Evolutionary conservation across 1,140 invertebrate species (phyloP).

Genomic region (Ceratina australensis): DNA sequence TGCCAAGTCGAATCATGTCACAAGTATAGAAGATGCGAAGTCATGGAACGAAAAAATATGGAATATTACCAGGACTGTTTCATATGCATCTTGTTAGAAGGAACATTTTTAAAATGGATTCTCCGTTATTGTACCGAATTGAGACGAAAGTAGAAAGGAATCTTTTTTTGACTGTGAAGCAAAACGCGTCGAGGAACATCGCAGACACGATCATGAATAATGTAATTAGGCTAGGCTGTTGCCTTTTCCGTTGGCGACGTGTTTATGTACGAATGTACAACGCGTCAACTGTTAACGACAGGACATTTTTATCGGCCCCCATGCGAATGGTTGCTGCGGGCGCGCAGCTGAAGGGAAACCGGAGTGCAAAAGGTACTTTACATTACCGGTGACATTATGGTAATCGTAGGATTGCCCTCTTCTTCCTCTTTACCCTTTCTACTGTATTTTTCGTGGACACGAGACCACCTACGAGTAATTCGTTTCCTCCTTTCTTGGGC

Average conservation of each 20-base stretch:
- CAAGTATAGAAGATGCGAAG: too few species aligned
- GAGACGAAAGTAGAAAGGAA: neutral
- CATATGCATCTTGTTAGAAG: too few species aligned
- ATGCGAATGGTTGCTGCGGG: conserved; percentile 70
- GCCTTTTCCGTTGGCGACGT: conserved; percentile 56
- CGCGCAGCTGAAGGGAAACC: conserved; percentile 74
- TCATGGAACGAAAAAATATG: too few species aligned
- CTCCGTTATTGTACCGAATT: neutral
- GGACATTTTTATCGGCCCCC: conserved; percentile 72
- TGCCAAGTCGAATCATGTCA: too few species aligned
- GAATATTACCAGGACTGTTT: too few species aligned
- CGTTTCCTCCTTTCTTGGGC: conserved; percentile 8
- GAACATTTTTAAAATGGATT: too few species aligned
- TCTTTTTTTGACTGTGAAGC: neutral
- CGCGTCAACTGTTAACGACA: conserved; percentile 57
- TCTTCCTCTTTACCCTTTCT: neutral
- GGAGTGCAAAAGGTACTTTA: conserved; percentile 59
- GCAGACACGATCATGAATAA: conserved; percentile 68
- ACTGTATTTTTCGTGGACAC: neutral
- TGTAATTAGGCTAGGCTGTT: conserved; percentile 61
- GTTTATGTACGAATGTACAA: conserved; percentile 51
- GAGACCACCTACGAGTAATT: conserved; percentile 28
- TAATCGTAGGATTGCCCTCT: conserved; percentile 44
- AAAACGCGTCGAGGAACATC: conserved; percentile 2
- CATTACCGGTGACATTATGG: conserved; percentile 58